Evolutionary conservation across 2,113 vertebrate genomes (phyloP), one percentile per base, ranked within the genome.

Genomic region (Conger conger): DNA sequence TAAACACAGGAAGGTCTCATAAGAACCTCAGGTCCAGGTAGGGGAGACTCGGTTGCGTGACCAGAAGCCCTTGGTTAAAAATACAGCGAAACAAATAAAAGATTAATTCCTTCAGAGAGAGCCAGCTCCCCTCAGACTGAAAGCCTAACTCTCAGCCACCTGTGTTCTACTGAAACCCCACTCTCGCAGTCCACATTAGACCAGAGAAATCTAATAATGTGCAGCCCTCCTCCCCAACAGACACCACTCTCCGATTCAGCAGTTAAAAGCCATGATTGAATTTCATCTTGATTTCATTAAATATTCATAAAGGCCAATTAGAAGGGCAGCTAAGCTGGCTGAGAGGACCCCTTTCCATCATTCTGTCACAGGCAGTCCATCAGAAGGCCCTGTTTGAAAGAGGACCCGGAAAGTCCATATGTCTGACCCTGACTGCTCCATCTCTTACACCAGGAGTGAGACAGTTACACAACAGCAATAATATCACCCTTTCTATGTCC

Each of bases 221-320:
- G 9, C 89, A 91, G 88, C 93, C 89, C 88, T 79, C 84, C 84
- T 9, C 60, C 76, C 85, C 81, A 79, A 8, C 4, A 81, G 87
- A 77, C 63, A 76, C 84, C 82, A 87, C 83, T 87, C 89, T 91
- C 93, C 94, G 91, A 96, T 95, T 95, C 91, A 96, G 94, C 94
- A 95, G 95, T 96, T 97, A 95, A 97, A 96, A 96, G 94, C 94
- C 93, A 93, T 95, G 95, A 97, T 97, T 97, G 94, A 96, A 97
- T 97, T 97, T 94, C 93, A 95, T 96, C 96, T 95, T 95, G 95
- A 96, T 97, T 96, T 96, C 95, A 97, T 97, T 96, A 97, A 97
- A 96, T 97, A 98, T 99, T 98, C 95, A 99, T 97, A 95, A 96
- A 96, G 94, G 95, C 95, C 97, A 98, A 98, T 99, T 98, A 98